A percentile compares a stretch with the other conserved stretches of the same genome.
These are phyloP conservation scores for Zeus faber DNA, from an alignment of 2,113 vertebrate genomes.

Conservation along the genomic window DNA sequence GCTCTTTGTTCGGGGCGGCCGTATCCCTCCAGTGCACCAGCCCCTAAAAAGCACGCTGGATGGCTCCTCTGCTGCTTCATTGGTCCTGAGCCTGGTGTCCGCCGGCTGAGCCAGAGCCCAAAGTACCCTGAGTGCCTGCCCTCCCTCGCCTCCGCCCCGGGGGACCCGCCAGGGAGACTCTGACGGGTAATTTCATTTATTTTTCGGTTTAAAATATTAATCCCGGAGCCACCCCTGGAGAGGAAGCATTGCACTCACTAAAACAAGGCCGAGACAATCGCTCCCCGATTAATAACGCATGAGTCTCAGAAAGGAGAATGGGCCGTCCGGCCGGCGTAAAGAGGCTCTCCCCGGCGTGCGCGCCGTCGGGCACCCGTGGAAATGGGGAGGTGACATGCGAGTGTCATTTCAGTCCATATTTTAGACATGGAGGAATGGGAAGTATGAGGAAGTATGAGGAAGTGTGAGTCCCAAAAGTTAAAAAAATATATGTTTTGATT, in stretches of 20 bases:
- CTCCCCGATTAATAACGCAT: slow-evolving; percentile 74
- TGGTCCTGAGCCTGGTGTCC: slow-evolving; percentile 68
- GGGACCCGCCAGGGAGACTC: slow-evolving; percentile 65
- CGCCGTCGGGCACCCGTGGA: slow-evolving; percentile 15
- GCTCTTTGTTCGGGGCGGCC: slow-evolving; percentile 66
- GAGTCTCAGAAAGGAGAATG: slow-evolving; percentile 54
- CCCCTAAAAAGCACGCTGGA: slow-evolving; percentile 44
- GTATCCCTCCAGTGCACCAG: slow-evolving; percentile 52
- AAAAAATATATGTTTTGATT: no score
- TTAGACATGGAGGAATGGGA: no score
- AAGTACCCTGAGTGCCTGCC: slow-evolving; percentile 68
- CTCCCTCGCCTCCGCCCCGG: slow-evolving; percentile 39
- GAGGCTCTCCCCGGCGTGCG: slow-evolving; percentile 33
- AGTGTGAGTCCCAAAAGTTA: no score
- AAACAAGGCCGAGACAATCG: slow-evolving; percentile 72
- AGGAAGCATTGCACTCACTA: slow-evolving; percentile 69
- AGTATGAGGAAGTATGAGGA: no score
- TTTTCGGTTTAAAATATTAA: slow-evolving; percentile 78
- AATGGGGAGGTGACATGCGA: slow-evolving; percentile 30
- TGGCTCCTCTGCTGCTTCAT: slow-evolving; percentile 60
- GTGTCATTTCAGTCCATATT: slow-evolving; percentile 39
- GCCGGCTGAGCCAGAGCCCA: slow-evolving; percentile 64
- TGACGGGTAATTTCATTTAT: slow-evolving; percentile 78
- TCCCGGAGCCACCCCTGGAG: slow-evolving; percentile 62
- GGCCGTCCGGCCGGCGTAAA: slow-evolving; percentile 42